These are phyloP conservation scores for Anoura caudifer DNA, from an alignment of 2,113 vertebrate species.

Conservation along the genomic window DNA sequence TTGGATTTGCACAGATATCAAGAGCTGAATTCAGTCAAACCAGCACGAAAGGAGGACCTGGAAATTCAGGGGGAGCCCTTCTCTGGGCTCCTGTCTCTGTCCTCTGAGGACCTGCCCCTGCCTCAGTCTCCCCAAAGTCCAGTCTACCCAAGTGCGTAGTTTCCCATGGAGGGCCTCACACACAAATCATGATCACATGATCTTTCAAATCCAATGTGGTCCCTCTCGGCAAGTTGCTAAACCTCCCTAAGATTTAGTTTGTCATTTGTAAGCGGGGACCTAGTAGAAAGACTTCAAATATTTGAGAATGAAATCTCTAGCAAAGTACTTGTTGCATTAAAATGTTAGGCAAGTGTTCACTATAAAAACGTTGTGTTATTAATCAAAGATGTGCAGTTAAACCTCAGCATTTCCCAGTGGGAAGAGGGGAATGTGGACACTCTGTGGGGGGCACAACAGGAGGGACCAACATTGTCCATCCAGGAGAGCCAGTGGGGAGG, in stretches of 20 bases:
- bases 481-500: neutral
- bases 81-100: neutral
- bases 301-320: neutral
- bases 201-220: neutral
- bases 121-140: neutral
- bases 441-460: too few species aligned
- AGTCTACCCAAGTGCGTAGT: neutral
- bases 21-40: neutral
- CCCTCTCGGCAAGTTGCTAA: neutral
- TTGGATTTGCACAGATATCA: neutral
- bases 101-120: neutral
- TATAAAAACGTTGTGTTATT: neutral
- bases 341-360: neutral
- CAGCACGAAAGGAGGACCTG: neutral
- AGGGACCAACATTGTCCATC: fast-evolving
- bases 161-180: neutral
- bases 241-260: neutral
- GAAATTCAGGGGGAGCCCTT: too few species aligned
- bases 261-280: neutral
- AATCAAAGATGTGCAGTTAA: neutral
- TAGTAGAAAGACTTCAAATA: neutral
- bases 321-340: neutral
- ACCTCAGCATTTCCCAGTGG: neutral
- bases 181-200: neutral
- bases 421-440: neutral